A percentile compares a stretch with the other conserved stretches of the same genome.
Evolutionary conservation across 2,113 vertebrate genomes (phyloP).

Genomic region (Mobula hypostoma): DNA sequence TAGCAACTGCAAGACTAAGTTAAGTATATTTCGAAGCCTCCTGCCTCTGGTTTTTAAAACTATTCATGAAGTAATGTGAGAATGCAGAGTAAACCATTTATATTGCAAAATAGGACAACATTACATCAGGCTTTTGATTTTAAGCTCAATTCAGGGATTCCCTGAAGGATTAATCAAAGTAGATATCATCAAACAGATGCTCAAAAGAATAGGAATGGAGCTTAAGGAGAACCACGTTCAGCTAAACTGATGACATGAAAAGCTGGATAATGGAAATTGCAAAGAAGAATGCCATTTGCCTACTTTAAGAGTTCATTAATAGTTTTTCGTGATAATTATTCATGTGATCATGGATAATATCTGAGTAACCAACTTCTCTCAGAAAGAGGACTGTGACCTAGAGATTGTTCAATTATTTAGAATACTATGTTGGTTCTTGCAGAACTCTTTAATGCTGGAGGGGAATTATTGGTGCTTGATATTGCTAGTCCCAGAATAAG

Average conservation of each 20-base stretch:
- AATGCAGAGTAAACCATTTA: not conserved
- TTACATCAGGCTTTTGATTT: not conserved
- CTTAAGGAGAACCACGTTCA: not conserved
- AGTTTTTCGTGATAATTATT: not conserved
- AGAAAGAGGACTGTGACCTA: not conserved
- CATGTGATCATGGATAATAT: not conserved
- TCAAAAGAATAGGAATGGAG: too few species aligned
- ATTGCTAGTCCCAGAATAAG: not conserved
- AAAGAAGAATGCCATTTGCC: not conserved
- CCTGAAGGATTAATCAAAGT: not conserved
- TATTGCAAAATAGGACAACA: not conserved
- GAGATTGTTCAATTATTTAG: not conserved
- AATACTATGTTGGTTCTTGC: not conserved
- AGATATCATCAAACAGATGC: not conserved
- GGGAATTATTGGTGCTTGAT: not conserved
- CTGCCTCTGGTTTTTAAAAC: not conserved
- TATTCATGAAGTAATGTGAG: not conserved
- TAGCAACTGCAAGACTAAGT: not conserved
- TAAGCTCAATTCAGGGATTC: not conserved
- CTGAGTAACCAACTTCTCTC: not conserved
- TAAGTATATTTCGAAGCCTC: not conserved
- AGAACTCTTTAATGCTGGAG: not conserved
- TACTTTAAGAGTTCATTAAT: not conserved
- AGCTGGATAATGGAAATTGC: not conserved
- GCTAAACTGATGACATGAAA: not conserved